These are phyloP conservation scores for Diadema setosum DNA, from an alignment of 35 echinoderm and acorn worm genomes.

Conservation along the genomic window DNA sequence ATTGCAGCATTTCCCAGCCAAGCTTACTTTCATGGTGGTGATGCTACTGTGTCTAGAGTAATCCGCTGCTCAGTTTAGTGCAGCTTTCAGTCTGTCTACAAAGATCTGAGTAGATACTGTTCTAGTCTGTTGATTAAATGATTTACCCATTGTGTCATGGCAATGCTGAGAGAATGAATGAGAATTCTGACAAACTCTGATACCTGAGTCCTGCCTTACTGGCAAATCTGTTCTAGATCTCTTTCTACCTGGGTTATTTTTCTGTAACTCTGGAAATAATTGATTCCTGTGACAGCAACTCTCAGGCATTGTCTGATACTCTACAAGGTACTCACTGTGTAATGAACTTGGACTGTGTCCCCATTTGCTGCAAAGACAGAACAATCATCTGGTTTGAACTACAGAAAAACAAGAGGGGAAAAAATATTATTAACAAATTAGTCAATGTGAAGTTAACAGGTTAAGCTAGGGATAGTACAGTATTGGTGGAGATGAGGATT, in stretches of 20 bases:
- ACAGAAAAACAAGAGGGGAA: neutral
- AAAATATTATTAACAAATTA: neutral
- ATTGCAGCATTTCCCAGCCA: too few relatives aligned
- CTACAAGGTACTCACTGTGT: neutral
- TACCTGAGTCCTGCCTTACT: neutral
- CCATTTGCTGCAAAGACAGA: neutral
- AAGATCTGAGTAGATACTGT: too few relatives aligned
- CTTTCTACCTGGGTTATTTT: neutral
- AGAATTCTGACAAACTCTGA: neutral
- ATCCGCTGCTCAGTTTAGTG: too few relatives aligned
- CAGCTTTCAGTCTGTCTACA: too few relatives aligned
- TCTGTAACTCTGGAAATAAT: neutral
- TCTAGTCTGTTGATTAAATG: too few relatives aligned
- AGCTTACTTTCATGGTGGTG: too few relatives aligned
- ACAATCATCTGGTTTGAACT: slow-evolving; percentile 9
- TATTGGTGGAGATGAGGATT: neutral
- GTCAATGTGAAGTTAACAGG: neutral
- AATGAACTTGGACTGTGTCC: neutral
- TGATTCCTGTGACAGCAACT: neutral
- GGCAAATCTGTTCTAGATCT: neutral
- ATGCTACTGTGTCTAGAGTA: too few relatives aligned
- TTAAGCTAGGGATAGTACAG: neutral
- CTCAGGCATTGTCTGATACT: neutral
- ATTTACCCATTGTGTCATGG: too few relatives aligned
- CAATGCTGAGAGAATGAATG: neutral